Evolutionary conservation across 2,113 vertebrate species (phyloP).

Genomic region (Austrofundulus limnaeus): DNA sequence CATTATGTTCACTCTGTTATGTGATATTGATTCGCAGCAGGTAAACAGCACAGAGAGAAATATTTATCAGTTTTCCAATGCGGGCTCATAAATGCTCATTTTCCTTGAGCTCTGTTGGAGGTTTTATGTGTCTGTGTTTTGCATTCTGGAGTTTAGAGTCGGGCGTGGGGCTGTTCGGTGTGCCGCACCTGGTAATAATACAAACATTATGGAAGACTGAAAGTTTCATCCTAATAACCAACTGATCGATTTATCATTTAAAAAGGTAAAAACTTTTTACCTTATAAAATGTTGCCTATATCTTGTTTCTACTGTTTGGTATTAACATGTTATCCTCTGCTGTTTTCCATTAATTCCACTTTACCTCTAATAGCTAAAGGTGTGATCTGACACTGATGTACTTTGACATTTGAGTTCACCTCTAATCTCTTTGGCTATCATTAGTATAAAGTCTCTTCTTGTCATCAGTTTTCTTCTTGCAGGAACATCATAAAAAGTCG

Average conservation of each 20-base stretch:
- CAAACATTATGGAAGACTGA: not conserved
- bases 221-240: not conserved
- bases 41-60: conserved; percentile 63
- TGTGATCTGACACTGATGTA: too few species aligned
- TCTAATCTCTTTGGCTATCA: too few species aligned
- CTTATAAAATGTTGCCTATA: too few species aligned
- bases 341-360: too few species aligned
- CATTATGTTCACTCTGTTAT: conserved; percentile 71
- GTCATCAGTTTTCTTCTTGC: too few species aligned
- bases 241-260: not conserved
- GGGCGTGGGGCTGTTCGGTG: not conserved
- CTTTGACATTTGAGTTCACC: too few species aligned
- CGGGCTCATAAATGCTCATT: conserved; percentile 61
- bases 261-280: not conserved
- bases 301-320: too few species aligned
- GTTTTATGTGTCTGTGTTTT: conserved; percentile 33
- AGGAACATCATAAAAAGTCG: too few species aligned
- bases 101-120: conserved; percentile 55
- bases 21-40: conserved; percentile 75
- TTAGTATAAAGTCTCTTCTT: too few species aligned
- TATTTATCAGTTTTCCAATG: conserved; percentile 76
- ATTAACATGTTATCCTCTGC: too few species aligned
- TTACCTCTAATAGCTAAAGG: too few species aligned
- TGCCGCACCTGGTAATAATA: not conserved
- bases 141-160: conserved; percentile 1